phyloP scores from a whole-genome alignment of 2,797 vertebrate species.

The Meriones psammophilus region DNA sequence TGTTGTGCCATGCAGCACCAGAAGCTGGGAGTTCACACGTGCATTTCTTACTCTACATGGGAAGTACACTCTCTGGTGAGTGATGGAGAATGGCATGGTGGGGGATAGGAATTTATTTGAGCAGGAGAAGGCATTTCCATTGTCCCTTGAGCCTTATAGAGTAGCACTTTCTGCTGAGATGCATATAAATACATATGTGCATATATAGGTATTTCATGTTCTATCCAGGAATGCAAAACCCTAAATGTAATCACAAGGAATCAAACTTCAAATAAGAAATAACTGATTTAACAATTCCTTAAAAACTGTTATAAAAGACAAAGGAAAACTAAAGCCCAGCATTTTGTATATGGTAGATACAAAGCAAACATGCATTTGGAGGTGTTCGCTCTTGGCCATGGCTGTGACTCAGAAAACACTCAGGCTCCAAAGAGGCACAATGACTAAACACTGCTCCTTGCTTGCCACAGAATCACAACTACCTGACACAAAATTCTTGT shows the following conservation, averaged over 20 bases:
- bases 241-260: slow-evolving; percentile 36
- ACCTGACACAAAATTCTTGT: neutral
- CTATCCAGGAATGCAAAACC: neutral
- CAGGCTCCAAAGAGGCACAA: neutral
- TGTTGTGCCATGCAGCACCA: neutral
- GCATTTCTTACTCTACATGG: neutral
- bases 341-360: neutral
- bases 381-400: no score
- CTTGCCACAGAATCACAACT: neutral
- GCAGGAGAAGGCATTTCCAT: neutral
- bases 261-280: slow-evolving; percentile 24
- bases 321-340: neutral
- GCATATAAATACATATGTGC: neutral
- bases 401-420: neutral
- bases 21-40: neutral
- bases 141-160: neutral
- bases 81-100: neutral
- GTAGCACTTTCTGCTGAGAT: neutral
- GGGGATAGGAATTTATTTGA: neutral
- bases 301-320: neutral
- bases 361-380: neutral
- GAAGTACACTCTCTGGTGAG: slow-evolving; percentile 2
- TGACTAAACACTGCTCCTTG: neutral
- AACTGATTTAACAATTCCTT: neutral
- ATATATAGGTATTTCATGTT: neutral